Evolutionary conservation across 2,113 vertebrate species (phyloP), one percentile per base, ranked within the genome.

Genomic region (Nibea coibor): DNA sequence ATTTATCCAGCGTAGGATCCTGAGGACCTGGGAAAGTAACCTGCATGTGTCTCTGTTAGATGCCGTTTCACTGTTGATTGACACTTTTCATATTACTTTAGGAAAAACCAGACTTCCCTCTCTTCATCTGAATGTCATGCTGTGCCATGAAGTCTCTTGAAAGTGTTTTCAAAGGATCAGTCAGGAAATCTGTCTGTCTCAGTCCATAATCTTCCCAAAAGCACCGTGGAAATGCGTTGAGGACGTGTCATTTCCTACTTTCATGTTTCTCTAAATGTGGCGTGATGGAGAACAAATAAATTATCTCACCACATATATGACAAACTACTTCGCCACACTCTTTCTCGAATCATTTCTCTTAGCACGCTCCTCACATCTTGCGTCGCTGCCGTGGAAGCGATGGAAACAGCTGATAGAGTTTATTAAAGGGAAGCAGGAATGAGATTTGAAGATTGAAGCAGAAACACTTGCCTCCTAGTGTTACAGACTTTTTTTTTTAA

Each of bases 141-240:
- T 73, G 68, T 47, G 65, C 57, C 73, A 59, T 24, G 6, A 67
- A 57, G 69, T 70, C 67, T 66, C 43, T 39, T 22, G 45, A 19
- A 19, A 80, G 66, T 87, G 77, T 83, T 83, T 89, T 83, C 24
- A 87, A 67, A 85, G 80, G 84, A 85, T 88, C 86, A 82, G 72
- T 64, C 45, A 59, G 75, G 72, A 63, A 89, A 82, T 86, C 71
- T 35, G 50, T 42, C 69, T 28, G 66, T 81, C 72, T 85, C 69
- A 54, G 77, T 83, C 78, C 47, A 53, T 79, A 87, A 85, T 87
- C 78, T 65, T 10, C 14, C 45, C 4, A 10, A 80, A 67, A 82
- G 70, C 63, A 31, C 16, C 69, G 17, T 77, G 75, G 80, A 86
- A 84, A 81, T 82, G 78, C 73, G 63, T 53, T n/a, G 50, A 86